These are phyloP conservation scores for Tenualosa ilisha DNA, from an alignment of 2,797 vertebrate genomes.

Conservation along the genomic window DNA sequence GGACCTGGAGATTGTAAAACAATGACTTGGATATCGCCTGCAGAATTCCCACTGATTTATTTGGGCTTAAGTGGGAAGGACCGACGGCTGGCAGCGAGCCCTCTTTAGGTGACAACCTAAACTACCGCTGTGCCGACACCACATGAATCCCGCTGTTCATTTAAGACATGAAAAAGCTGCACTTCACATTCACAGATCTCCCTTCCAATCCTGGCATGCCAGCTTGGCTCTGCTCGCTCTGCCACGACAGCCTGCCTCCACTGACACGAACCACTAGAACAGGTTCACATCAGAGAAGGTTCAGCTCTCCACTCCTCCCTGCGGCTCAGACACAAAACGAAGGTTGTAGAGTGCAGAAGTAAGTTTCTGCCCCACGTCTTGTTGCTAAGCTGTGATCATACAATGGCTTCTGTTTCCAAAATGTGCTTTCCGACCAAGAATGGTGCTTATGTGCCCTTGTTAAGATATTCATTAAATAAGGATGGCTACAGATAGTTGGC, in stretches of 20 bases:
- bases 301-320: background rate
- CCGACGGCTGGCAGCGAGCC: background rate
- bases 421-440: background rate
- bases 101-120: background rate
- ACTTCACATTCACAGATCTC: background rate
- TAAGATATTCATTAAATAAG: background rate
- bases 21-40: slow-evolving; percentile 32
- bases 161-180: background rate
- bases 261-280: background rate
- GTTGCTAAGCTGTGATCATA: background rate
- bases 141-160: slow-evolving; percentile 1
- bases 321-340: no score
- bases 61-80: background rate
- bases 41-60: background rate
- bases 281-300: background rate
- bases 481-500: no score
- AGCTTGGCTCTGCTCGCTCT: no score
- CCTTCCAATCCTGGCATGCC: background rate
- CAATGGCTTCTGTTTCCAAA: background rate
- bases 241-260: background rate
- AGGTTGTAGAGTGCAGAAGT: no score
- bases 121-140: slow-evolving; percentile 11
- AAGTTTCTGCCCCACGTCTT: background rate
- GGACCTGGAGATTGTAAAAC: slow-evolving; percentile 28
- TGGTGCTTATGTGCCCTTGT: background rate